phyloP scores from a whole-genome alignment of 92 coral and sea anemone genomes.

The Heliopora coerulea region DNA sequence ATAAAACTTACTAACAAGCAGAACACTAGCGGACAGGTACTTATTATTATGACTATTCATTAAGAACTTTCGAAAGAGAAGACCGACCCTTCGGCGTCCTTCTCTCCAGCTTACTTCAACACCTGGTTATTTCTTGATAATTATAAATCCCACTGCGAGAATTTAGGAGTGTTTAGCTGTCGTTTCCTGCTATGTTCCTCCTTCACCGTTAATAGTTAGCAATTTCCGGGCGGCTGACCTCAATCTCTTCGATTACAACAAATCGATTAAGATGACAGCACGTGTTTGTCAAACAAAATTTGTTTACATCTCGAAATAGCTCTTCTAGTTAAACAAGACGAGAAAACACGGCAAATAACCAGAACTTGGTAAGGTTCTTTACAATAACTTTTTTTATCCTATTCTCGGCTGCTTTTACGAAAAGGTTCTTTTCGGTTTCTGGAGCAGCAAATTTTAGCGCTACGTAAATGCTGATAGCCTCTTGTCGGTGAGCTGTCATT shows the following conservation, averaged over 20 bases:
- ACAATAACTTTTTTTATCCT: no score
- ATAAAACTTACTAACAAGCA: conserved; percentile 97
- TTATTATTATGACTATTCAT: conserved; percentile 10
- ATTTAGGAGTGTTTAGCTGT: no score
- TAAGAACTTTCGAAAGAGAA: background rate
- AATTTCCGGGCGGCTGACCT: conserved; percentile 35
- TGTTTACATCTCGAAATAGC: conserved; percentile 25
- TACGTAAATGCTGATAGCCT: no score
- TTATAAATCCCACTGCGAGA: no score
- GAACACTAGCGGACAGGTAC: conserved; percentile 87
- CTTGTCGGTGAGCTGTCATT: no score
- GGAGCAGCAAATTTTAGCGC: no score
- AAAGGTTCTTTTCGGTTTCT: no score
- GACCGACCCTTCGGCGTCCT: background rate
- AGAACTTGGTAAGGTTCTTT: background rate
- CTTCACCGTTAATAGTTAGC: conserved; percentile 30
- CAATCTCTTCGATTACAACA: conserved; percentile 38
- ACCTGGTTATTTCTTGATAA: no score
- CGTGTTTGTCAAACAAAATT: conserved; percentile 15
- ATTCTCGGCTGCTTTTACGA: no score
- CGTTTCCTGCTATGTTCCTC: background rate
- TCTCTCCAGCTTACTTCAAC: background rate
- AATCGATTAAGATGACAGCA: conserved; percentile 39
- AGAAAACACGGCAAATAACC: background rate
- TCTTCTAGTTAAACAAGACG: background rate